phyloP scores from a whole-genome alignment of 2,797 vertebrate genomes.

The Pangasius mekongensis region DNA sequence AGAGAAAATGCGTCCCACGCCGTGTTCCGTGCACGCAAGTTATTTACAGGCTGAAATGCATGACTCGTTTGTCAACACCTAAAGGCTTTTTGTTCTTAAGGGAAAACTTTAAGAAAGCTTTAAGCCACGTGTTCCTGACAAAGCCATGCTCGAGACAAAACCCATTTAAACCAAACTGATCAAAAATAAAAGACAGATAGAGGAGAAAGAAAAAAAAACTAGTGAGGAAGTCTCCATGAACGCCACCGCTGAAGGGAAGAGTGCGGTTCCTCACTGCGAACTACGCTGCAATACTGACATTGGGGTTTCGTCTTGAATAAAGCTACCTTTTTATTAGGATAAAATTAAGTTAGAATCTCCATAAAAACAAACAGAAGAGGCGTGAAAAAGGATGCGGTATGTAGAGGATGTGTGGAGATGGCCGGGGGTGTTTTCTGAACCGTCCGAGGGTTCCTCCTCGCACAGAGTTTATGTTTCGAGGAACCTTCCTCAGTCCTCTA shows the following conservation, averaged over 20 bases:
- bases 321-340: conserved; percentile 95
- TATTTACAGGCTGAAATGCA: conserved; percentile 98
- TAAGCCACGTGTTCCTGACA: not conserved
- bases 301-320: conserved; percentile 83
- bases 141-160: conserved; percentile 74
- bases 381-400: conserved; percentile 53
- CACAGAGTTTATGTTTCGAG: conserved; percentile 73
- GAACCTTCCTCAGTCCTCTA: conserved; percentile 93
- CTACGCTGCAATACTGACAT: conserved; percentile 93
- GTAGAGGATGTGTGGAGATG: conserved; percentile 86
- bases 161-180: conserved; percentile 76
- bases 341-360: conserved; percentile 97
- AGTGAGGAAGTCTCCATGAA: not conserved
- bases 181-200: conserved; percentile 73
- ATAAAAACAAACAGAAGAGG: conserved; percentile 63
- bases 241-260: not conserved
- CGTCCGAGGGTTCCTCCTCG: not conserved
- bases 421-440: conserved; percentile 68
- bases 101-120: conserved; percentile 5
- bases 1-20: conserved; percentile 83
- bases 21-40: conserved; percentile 93
- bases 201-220: conserved; percentile 59
- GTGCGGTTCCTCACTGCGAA: not conserved
- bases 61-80: conserved; percentile 77
- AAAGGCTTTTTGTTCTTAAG: conserved; percentile 61